Base-by-base conservation (phyloP, 2,888 invertebrate species). In the Agapetus fuscipes region DNA sequence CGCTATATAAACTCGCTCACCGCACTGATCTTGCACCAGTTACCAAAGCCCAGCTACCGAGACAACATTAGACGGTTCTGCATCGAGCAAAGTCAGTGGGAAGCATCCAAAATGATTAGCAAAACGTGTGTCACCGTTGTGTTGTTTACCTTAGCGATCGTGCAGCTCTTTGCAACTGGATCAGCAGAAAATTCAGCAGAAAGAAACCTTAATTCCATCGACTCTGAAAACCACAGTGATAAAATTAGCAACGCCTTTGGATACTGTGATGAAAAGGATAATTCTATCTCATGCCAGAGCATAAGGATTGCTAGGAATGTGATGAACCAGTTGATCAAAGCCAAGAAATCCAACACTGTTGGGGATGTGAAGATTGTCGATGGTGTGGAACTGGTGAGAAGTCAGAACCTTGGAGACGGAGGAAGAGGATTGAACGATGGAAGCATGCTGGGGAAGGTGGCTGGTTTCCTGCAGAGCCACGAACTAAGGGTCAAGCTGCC, bases 401-500 rank as follows among this genome's bases (percentile, higher is more conserved):
- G 30, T 56, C 60, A 25, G 60, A 57, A 30, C 57, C 61, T 57
- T 49, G 66, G 55, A 49, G 70, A 61, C 58, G 77, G 56, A 57
- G 58, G 69, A 30, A 50, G 69, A 47, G 58, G 62, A 38, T 56
- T 62, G 31, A 75, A 66, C 26, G 74, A 74, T 48, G 70, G 72
- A 27, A 64, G 72, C 1, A 55, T 72, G 1, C 48, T 81, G 37
- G 76, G 71, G 5, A 61, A 74, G 7, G 61, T 84, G 52, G 72
- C 80, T 11, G 74, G 72, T 51, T 84, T 84, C 51, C 58, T 86
- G 2, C 73, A 78, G 53, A 78, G 72, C 2, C 81, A 84, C 48
- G 86, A 86, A 54, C 56, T 86, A 11, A 74, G 80, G 53, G 78
- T 86, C 41, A 80, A 76, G 52, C 59, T 86, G 37, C 76, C 78